Evolutionary conservation across 2,888 invertebrate genomes (phyloP), one percentile per base, ranked within the genome.

Genomic region (Latrodectus elegans): DNA sequence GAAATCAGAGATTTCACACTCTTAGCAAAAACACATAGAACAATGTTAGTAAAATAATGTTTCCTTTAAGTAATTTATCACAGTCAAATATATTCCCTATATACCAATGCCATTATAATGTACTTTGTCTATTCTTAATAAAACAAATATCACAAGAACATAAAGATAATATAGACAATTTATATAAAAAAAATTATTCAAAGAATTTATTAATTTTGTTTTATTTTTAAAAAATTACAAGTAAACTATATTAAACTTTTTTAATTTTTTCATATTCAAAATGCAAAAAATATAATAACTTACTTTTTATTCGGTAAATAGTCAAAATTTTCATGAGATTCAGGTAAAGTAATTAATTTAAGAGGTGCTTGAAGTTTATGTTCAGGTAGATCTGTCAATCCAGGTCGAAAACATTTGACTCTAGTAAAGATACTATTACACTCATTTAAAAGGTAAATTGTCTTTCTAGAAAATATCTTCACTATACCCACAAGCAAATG

Each of bases 351-450:
- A 90, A 99, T 99, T 68, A 99, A 98, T 92, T 97, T 97, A 91
- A 99, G 97, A 74, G 98, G 97, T 26, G 99, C 99, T 92, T 99
- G 98, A 90, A 98, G 93, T 92, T 98, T 97, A 91, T 99, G 99
- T 92, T 99, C 98, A 0, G 99, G 98, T 89, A 99, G 93, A 93
- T 99, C 99, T 14, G 97, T 97, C 96, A 97, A 97, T 12, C 97
- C 91, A 12, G 99, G 98, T 91, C 98, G 94, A 92, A 99, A 99
- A 97, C 99, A 98, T 95, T 99, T 99, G 91, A 99, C 99, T 93
- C 99, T 99, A 90, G 99, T 98, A 92, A 99, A 99, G 0, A 99
- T 99, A 93, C 99, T 99, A 95, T 99, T 99, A 93, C 99, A 99
- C 92, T 99, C 99, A 76, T 99, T 99, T 87, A 99, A 93, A 67